A percentile compares a stretch with the other conserved stretches of the same genome.
phyloP scores from a whole-genome alignment of 2,113 vertebrate genomes.

The Megaleporinus macrocephalus region DNA sequence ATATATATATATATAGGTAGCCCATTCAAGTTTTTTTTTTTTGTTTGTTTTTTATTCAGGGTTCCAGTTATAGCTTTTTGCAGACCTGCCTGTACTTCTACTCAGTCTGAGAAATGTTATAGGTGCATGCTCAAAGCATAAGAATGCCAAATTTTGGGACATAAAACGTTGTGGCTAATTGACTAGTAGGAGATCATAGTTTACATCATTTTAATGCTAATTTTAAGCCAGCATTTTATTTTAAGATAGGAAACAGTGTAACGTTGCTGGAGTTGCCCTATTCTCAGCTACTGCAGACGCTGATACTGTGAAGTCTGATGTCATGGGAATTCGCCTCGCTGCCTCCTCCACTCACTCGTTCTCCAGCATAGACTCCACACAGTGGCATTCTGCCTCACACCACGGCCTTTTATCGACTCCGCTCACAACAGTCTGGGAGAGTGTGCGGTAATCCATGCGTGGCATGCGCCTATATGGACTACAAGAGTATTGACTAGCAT shows the following conservation, averaged over 20 bases:
- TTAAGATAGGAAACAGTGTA: not conserved
- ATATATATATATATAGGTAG: no score
- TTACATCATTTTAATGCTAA: not conserved
- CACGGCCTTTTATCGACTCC: not conserved
- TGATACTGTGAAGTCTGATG: not conserved
- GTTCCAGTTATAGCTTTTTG: no score
- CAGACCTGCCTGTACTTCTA: no score
- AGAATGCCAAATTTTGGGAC: no score
- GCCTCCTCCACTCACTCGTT: not conserved
- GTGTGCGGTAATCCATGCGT: conserved; percentile 9
- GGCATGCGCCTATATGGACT: not conserved
- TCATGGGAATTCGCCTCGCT: conserved; percentile 19
- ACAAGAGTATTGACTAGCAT: not conserved
- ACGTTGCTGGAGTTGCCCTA: not conserved
- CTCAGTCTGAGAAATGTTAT: no score
- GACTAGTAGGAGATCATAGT: no score
- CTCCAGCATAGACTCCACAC: not conserved
- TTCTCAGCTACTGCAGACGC: not conserved
- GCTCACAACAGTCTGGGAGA: not conserved
- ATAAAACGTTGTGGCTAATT: no score
- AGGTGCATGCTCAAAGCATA: no score
- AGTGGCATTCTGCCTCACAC: conserved; percentile 6
- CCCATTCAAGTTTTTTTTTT: no score
- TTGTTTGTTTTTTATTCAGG: no score
- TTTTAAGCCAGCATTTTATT: not conserved